Conservation (phyloP, 2,113 vertebrate species). For the Monopterus albus region DNA sequence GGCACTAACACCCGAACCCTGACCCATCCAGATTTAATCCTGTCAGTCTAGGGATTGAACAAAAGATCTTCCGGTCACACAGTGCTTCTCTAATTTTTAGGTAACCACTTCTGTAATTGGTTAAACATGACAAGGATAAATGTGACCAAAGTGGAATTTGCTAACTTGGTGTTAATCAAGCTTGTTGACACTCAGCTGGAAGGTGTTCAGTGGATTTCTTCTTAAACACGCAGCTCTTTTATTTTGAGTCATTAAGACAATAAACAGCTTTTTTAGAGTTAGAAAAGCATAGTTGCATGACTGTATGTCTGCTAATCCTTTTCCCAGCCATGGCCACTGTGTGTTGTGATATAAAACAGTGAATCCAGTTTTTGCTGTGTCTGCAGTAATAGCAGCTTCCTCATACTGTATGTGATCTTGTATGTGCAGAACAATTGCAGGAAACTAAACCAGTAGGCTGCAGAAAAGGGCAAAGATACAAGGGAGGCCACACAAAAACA, state of each 20-base stretch:
- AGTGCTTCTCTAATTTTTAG: too few species aligned
- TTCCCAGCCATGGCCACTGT: background rate
- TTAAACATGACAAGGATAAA: background rate
- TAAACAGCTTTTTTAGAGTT: conserved; percentile 23
- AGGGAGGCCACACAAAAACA: too few species aligned
- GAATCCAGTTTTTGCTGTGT: conserved; percentile 57
- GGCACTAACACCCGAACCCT: too few species aligned
- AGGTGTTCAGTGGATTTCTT: background rate
- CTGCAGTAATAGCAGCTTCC: conserved; percentile 72
- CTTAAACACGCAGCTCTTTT: conserved; percentile 22
- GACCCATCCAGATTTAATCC: too few species aligned
- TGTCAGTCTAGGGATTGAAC: too few species aligned
- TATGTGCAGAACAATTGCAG: conserved; percentile 74
- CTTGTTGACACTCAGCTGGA: background rate
- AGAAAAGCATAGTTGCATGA: conserved; percentile 39
- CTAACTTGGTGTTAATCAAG: background rate
- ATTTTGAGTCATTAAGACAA: conserved; percentile 26
- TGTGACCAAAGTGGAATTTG: background rate
- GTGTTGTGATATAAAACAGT: conserved; percentile 22
- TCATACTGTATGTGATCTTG: conserved; percentile 65
- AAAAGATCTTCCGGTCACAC: too few species aligned
- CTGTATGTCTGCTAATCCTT: conserved; percentile 16
- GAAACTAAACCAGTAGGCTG: conserved; percentile 60
- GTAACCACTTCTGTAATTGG: too few species aligned
- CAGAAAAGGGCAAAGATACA: background rate